These are phyloP conservation scores for Halichoerus grypus DNA, from an alignment of 2,113 vertebrate genomes.

Conservation along the genomic window DNA sequence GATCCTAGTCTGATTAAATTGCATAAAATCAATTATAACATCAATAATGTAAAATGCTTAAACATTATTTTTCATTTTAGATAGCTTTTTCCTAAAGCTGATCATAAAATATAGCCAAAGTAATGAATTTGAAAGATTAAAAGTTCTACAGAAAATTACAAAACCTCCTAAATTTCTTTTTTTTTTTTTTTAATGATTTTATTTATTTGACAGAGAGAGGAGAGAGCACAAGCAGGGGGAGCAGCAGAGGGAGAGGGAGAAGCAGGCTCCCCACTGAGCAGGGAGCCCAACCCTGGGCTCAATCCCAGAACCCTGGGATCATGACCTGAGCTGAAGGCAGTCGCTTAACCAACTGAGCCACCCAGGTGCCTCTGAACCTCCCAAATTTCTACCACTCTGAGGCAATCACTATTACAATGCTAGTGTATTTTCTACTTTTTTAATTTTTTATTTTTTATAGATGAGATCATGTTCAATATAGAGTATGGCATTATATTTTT, in stretches of 20 bases:
- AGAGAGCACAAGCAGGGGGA: too few species aligned
- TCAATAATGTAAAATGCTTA: not conserved
- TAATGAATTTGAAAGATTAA: constrained; percentile 13
- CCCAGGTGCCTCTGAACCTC: not conserved
- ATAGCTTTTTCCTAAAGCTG: not conserved
- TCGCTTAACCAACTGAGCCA: too few species aligned
- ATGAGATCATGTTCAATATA: not conserved
- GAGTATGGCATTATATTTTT: not conserved
- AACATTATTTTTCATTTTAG: not conserved
- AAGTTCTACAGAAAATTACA: not conserved
- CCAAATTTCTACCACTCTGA: not conserved
- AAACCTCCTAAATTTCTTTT: not conserved
- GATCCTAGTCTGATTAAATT: not conserved
- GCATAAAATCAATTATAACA: not conserved
- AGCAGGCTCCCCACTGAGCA: too few species aligned
- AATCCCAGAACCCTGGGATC: too few species aligned
- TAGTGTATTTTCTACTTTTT: not conserved
- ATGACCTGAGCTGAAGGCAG: too few species aligned
- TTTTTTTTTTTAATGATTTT: too few species aligned
- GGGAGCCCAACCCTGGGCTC: too few species aligned
- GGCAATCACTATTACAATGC: not conserved
- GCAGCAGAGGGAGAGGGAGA: too few species aligned
- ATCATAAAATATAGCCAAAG: not conserved
- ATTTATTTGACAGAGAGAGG: too few species aligned
- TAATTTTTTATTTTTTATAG: not conserved